A percentile compares a stretch with the other conserved stretches of the same genome.
Evolutionary conservation across 2,113 vertebrate genomes (phyloP).

Genomic region (Ciconia boyciana): DNA sequence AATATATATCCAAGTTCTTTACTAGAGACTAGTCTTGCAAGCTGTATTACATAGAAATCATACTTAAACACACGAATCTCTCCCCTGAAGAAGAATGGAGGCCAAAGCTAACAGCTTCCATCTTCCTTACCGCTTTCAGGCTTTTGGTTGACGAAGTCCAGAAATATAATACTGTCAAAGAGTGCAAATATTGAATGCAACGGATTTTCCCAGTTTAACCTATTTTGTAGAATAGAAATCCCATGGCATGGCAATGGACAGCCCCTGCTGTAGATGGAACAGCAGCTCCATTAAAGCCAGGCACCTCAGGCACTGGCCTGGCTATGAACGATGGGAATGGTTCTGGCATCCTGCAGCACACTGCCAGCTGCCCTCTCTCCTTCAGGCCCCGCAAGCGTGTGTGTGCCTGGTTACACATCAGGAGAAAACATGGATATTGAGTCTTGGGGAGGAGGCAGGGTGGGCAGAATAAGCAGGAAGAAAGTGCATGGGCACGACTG

Average conservation of each 20-base stretch:
- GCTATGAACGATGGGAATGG: accelerated
- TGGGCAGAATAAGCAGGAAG: background rate
- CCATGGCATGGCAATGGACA: background rate
- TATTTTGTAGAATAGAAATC: background rate
- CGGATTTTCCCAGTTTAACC: background rate
- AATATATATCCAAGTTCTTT: slow-evolving; percentile 26
- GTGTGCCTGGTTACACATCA: background rate
- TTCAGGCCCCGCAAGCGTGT: background rate
- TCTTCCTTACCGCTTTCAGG: background rate
- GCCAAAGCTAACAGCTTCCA: background rate
- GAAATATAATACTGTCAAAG: background rate
- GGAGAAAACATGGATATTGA: background rate
- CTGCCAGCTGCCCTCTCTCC: background rate
- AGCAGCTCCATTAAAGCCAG: background rate
- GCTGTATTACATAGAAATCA: background rate
- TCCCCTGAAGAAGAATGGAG: background rate
- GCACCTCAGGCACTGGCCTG: background rate
- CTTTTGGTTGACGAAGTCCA: background rate
- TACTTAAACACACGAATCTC: background rate
- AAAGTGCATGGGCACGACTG: accelerated
- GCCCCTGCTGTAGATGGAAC: background rate
- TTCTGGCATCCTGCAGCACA: background rate
- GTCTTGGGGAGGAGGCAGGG: background rate
- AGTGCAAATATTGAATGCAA: background rate
- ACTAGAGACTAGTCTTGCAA: background rate